Conservation (phyloP, 2,888 invertebrate genomes). For the Entomobrya proxima region DNA sequence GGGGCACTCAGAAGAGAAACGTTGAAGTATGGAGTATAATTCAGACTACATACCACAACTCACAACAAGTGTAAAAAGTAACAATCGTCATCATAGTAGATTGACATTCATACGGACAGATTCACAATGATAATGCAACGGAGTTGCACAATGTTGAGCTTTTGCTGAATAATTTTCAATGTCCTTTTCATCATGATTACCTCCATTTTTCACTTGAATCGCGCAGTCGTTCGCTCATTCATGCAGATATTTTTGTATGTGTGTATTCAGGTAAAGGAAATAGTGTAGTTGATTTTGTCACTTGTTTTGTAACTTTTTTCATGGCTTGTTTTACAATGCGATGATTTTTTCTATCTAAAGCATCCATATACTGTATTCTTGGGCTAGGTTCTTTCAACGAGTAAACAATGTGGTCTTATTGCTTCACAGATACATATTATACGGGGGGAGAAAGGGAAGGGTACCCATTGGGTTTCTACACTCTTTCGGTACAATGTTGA, state of each 20-base stretch:
- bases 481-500: constrained; percentile 7
- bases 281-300: constrained; percentile 57
- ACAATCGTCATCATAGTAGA: constrained; percentile 6
- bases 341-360: background rate
- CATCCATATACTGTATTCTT: background rate
- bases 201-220: constrained; percentile 61
- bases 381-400: no score
- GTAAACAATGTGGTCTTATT: no score
- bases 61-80: background rate
- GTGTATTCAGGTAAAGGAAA: constrained; percentile 21
- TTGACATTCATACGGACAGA: background rate
- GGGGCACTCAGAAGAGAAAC: no score
- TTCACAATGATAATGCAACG: constrained; percentile 33
- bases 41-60: background rate
- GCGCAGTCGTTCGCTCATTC: constrained; percentile 47
- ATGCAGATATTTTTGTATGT: constrained; percentile 40
- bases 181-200: constrained; percentile 62
- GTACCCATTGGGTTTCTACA: no score
- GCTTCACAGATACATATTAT: no score
- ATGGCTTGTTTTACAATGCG: background rate
- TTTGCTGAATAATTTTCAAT: constrained; percentile 49
- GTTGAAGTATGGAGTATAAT: background rate
- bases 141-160: background rate
- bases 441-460: no score
- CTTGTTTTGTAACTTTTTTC: constrained; percentile 25